Evolutionary conservation across 2,888 invertebrate species (phyloP), one percentile per base, ranked within the genome.

Genomic region (Smittia sp.): DNA sequence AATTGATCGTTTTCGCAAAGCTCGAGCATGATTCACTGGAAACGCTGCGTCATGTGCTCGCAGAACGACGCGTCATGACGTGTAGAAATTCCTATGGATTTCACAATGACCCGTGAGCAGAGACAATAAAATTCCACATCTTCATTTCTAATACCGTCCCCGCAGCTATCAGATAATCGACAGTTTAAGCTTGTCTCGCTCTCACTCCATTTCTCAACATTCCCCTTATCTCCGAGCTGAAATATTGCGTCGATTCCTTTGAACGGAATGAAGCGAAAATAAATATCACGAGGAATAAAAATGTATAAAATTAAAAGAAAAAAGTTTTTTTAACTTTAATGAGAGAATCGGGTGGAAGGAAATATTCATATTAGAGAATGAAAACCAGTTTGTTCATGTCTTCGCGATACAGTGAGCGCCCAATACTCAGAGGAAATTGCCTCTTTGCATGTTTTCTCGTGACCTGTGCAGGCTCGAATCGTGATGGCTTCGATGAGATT

Each of bases 111-210:
- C 11, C 15, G 27, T 25, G 62, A 58, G 20, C 46, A 46, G 27
- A 70, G 69, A 70, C 69, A 70, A 70, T 70, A 70, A 70, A 70
- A 54, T 54, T 70, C 69, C 69, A 70, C 69, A 70, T 70, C 69
- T 70, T 70, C 41, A 70, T 70, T 70, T 54, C 69, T 70, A 70
- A 70, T 70, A 70, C 54, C 25, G 54, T 22, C 18, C 68, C 20
- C 69, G 7, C 38, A 24, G 52, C 69, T 70, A 70, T 70, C 68
- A 18, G 69, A 54, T 70, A 54, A 70, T 70, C 69, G 69, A 54
- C 58, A 39, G 58, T 72, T 62, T 62, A 72, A 72, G 22, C 62
- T 62, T 72, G 72, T 72, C 62, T 62, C 58, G 15, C 67, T 52
- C 13, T 46, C 25, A 4, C 11, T 58, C 46, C 58, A 22, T 58